Percentiles rank a stretch among this genome's conserved stretches.
Evolutionary conservation across 2,888 invertebrate genomes (phyloP).

Genomic region (Nematopogon swammerdamellus): DNA sequence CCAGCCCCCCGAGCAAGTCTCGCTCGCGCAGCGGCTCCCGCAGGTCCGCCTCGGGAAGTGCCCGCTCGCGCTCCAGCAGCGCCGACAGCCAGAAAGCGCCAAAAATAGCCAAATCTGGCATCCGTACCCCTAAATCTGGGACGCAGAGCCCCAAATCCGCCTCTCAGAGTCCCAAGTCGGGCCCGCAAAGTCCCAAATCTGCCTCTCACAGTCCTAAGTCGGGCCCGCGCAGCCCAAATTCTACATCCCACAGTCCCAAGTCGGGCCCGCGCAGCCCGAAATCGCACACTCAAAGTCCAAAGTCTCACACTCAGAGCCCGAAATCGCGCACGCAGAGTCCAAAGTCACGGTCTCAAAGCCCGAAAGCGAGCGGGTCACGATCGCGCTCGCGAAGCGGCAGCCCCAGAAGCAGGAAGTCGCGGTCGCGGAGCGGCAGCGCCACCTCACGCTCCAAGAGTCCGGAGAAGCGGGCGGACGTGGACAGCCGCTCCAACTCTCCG

Average conservation of each 20-base stretch:
- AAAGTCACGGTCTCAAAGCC: slow-evolving; percentile 17
- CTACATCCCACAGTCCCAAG: slow-evolving; percentile 24
- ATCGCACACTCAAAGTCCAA: slow-evolving; percentile 21
- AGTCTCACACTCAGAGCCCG: slow-evolving; percentile 17
- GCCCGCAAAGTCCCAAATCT: slow-evolving; percentile 19
- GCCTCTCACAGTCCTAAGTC: slow-evolving; percentile 32
- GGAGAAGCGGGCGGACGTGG: slow-evolving; percentile 27
- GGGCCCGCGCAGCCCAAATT: slow-evolving; percentile 25
- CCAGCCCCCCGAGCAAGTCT: slow-evolving; percentile 26
- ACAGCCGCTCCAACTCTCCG: slow-evolving; percentile 51
- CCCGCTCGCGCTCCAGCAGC: slow-evolving; percentile 19
- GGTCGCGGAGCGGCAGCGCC: slow-evolving; percentile 26
- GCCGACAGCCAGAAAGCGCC: slow-evolving; percentile 5
- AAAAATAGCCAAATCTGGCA: slow-evolving; percentile 1
- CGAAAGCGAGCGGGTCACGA: slow-evolving; percentile 22
- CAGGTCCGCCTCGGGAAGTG: slow-evolving; percentile 25
- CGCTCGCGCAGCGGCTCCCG: slow-evolving; percentile 34
- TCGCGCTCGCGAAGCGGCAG: slow-evolving; percentile 39
- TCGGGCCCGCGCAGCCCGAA: slow-evolving; percentile 24
- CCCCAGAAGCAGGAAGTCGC: slow-evolving; percentile 2
- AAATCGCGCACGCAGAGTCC: slow-evolving; percentile 23
- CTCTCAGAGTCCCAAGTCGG: slow-evolving; percentile 30
- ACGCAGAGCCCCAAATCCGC: slow-evolving; percentile 20
- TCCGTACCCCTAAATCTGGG: slow-evolving; percentile 19
- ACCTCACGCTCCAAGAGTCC: slow-evolving; percentile 36